phyloP scores from a whole-genome alignment of 2,797 vertebrate genomes.

The Typhlichthys subterraneus region DNA sequence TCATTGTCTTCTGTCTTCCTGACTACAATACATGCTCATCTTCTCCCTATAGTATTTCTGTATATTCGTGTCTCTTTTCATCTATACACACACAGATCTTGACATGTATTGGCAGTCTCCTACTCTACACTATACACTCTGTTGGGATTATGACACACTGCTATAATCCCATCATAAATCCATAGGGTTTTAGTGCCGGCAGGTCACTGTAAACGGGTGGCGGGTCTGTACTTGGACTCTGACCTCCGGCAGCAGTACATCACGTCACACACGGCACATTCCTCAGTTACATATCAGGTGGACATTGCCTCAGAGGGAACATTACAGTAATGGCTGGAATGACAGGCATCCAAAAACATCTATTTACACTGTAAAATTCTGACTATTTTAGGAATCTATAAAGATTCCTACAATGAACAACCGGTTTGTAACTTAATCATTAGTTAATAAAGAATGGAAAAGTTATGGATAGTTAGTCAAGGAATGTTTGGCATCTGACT shows the following conservation, averaged over 20 bases:
- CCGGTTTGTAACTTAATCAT: not conserved
- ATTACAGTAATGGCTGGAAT: constrained; percentile 63
- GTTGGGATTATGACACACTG: too few species aligned
- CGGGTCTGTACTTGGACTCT: constrained; percentile 37
- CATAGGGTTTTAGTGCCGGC: too few species aligned
- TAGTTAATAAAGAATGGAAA: not conserved
- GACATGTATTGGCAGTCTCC: not conserved
- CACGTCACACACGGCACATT: constrained; percentile 60
- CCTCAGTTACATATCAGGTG: constrained; percentile 55
- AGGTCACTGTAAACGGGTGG: not conserved
- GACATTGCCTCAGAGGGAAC: constrained; percentile 9
- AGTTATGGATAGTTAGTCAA: not conserved
- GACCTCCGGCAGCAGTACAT: constrained; percentile 27
- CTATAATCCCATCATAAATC: too few species aligned
- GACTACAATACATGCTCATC: too few species aligned
- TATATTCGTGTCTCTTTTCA: not conserved
- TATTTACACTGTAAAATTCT: too few species aligned
- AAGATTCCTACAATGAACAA: too few species aligned
- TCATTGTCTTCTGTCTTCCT: not conserved
- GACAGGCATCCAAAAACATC: constrained; percentile 16
- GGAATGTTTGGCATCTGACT: constrained; percentile 34
- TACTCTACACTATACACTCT: not conserved
- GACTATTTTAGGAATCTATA: too few species aligned
- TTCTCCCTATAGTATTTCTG: not conserved
- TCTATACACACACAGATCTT: not conserved